Conservation (phyloP, 1,140 invertebrate species). For the Acyrthosiphon pisum region DNA sequence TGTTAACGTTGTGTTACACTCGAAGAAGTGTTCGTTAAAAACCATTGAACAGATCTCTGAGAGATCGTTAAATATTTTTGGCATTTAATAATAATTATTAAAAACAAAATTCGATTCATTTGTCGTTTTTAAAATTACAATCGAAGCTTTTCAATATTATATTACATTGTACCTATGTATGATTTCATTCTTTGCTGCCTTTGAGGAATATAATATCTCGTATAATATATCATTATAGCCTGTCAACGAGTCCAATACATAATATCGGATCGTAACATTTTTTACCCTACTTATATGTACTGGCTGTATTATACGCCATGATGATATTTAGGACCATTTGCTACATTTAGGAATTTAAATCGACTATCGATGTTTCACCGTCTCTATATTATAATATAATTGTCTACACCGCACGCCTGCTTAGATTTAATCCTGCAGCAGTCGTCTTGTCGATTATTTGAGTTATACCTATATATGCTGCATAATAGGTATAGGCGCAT, state of each 20-base stretch:
- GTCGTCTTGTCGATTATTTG: not conserved
- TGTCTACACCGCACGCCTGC: not conserved
- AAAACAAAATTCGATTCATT: not conserved
- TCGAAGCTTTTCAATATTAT: not conserved
- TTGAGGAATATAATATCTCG: not conserved
- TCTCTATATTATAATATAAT: not conserved
- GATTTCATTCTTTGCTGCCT: not conserved
- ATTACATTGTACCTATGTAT: not conserved
- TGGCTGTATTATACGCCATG: not conserved
- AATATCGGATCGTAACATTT: not conserved
- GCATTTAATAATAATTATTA: not conserved
- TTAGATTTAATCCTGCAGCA: not conserved
- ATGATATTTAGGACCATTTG: not conserved
- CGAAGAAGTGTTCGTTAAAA: constrained; percentile 3
- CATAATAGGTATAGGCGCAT: no score
- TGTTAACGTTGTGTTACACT: not conserved
- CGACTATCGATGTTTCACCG: not conserved
- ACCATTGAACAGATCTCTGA: not conserved
- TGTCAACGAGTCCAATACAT: not conserved
- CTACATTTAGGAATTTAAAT: not conserved
- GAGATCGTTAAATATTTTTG: not conserved
- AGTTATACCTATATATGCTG: not conserved
- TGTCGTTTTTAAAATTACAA: not conserved
- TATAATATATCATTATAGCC: not conserved
- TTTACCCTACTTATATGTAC: not conserved